Evolutionary conservation across 2,888 invertebrate species (phyloP), one percentile per base, ranked within the genome.

Genomic region (Ophioninae sp.): DNA sequence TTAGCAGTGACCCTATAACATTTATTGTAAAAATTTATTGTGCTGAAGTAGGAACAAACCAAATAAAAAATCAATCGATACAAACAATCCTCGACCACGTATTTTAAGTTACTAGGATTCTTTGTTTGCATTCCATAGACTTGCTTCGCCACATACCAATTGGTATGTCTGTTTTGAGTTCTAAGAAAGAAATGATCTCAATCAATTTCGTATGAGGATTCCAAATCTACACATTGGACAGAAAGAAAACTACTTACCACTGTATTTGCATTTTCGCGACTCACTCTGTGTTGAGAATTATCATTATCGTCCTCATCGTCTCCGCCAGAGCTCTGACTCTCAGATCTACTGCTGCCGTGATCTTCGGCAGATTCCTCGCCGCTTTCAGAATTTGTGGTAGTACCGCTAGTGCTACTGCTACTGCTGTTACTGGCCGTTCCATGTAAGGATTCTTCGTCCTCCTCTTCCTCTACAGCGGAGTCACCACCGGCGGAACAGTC

Each of bases 401-500:
- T 91, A 30, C 90, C 89, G 51, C 90, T 91, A 44, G 90, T 90
- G 30, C 90, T 91, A 75, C 90, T 91, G 39, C 90, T 91, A 68
- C 90, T 91, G 44, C 91, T 92, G 39, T 90, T 91, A 69, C 89
- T 91, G 20, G 88, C 88, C 6, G 91, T 91, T 13, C 87, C 91
- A 10, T 88, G 91, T 6, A 90, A 89, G 6, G 92, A 89, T 44
- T 90, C 93, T n/a, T 92, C 92, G 76, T 93, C 93, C 77, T 93
- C 93, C 68, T 93, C 93, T 76, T 93, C 93, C 76, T 93, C 93
- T 0, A 90, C 91, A 2, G 90, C 91, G 1, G 92, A 92, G 61
- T 93, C 92, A 20, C 92, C 92, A 69, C 92, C 92, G 6, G 90
- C 91, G 56, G 92, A 93, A 87, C 92, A 92, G 75, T 93, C 93